phyloP scores from a whole-genome alignment of 2,797 vertebrate genomes.

The Prionace glauca region DNA sequence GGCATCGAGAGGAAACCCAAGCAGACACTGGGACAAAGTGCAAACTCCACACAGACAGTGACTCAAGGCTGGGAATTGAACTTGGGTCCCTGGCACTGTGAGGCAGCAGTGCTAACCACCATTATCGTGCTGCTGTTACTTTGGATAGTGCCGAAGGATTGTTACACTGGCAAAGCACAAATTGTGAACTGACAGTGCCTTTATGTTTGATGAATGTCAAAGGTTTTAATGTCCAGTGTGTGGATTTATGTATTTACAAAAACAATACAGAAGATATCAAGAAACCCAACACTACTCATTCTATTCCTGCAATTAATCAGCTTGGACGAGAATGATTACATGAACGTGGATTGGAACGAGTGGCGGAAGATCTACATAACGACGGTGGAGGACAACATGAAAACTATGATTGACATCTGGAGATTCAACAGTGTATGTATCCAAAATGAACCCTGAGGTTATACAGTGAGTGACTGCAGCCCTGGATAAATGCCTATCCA shows the following conservation, averaged over 20 bases:
- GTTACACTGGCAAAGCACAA: neutral
- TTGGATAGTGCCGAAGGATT: neutral
- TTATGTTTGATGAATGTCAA: neutral
- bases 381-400: neutral
- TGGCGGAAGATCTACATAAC: neutral
- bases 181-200: neutral
- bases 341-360: neutral
- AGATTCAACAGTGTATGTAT: neutral
- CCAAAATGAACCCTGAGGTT: neutral
- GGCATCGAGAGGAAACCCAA: too few species aligned
- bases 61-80: too few species aligned
- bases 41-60: too few species aligned
- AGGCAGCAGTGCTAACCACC: too few species aligned
- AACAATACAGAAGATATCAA: neutral
- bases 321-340: neutral
- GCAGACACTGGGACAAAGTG: too few species aligned
- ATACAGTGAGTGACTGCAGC: neutral
- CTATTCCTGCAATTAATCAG: neutral
- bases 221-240: neutral
- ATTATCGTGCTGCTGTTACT: too few species aligned
- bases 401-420: conserved; percentile 22
- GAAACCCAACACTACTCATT: neutral
- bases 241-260: neutral
- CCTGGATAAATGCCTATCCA: too few species aligned
- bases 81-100: too few species aligned